A percentile compares a stretch with the other conserved stretches of the same genome.
Evolutionary conservation across 2,888 invertebrate species (phyloP).

Genomic region (Caprella mutica): DNA sequence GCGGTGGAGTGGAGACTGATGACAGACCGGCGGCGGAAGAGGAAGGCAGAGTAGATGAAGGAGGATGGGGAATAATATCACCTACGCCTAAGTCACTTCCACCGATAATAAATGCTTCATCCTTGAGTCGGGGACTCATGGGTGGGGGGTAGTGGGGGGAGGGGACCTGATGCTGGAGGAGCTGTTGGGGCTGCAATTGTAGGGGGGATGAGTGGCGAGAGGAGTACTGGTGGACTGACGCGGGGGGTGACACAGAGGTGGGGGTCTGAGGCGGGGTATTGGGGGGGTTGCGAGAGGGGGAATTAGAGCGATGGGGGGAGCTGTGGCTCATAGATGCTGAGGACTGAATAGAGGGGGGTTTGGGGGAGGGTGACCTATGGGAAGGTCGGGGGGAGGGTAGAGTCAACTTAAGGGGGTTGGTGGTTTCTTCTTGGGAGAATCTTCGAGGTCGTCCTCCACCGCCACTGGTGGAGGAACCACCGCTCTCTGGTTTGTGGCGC

Average conservation of each 20-base stretch:
- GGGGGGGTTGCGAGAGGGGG: slow-evolving; percentile 7
- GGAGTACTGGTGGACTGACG: neutral
- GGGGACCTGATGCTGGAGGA: slow-evolving; percentile 6
- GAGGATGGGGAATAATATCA: no score
- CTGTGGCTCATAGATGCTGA: slow-evolving; percentile 5
- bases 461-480: neutral
- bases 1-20: slow-evolving; percentile 5
- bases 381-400: slow-evolving; percentile 7
- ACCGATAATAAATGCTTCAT: slow-evolving; percentile 1
- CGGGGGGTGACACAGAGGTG: slow-evolving; percentile 3
- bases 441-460: neutral
- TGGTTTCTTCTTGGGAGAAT: slow-evolving; percentile 5
- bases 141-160: slow-evolving; percentile 2
- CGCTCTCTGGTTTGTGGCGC: slow-evolving; percentile 11
- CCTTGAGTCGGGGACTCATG: slow-evolving; percentile 6
- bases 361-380: slow-evolving; percentile 8
- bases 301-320: slow-evolving; percentile 9
- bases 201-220: slow-evolving; percentile 3
- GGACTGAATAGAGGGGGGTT: slow-evolving; percentile 5
- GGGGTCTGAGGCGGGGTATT: slow-evolving; percentile 9
- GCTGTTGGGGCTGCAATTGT: slow-evolving; percentile 9
- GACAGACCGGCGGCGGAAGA: slow-evolving; percentile 5
- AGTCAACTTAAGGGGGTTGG: slow-evolving; percentile 7
- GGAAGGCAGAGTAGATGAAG: no score
- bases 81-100: no score